phyloP scores from a whole-genome alignment of 1,140 invertebrate species.

The Apocrypta bakeri region DNA sequence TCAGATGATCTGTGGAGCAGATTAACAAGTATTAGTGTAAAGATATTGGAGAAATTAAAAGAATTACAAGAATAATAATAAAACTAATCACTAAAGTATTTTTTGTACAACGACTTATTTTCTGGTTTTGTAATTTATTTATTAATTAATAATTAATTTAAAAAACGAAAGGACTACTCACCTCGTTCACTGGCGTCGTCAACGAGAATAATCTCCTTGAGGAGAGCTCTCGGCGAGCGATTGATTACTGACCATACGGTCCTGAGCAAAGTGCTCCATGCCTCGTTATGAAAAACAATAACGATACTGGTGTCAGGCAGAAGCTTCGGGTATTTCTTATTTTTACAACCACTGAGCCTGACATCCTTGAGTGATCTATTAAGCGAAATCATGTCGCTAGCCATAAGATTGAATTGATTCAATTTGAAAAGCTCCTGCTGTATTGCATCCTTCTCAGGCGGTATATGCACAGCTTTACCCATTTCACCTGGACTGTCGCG shows the following conservation, averaged over 20 bases:
- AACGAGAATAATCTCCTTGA: slow-evolving; percentile 96
- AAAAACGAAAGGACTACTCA: slow-evolving; percentile 68
- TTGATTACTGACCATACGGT: slow-evolving; percentile 98
- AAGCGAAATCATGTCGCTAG: slow-evolving; percentile 97
- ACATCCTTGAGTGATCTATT: slow-evolving; percentile 97
- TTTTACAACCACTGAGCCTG: slow-evolving; percentile 88
- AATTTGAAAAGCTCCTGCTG: slow-evolving; percentile 97
- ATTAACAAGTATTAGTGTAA: not conserved
- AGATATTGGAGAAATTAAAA: not conserved
- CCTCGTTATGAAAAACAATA: slow-evolving; percentile 98
- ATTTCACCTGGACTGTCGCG: slow-evolving; percentile 88
- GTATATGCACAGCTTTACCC: slow-evolving; percentile 90
- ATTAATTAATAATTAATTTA: too few species aligned
- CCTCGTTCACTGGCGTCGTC: slow-evolving; percentile 96
- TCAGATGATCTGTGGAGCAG: slow-evolving; percentile 86
- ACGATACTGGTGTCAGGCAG: slow-evolving; percentile 94
- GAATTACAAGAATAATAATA: too few species aligned
- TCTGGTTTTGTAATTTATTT: too few species aligned
- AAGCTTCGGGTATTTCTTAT: slow-evolving; percentile 83
- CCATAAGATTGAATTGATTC: slow-evolving; percentile 98
- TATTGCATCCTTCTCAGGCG: slow-evolving; percentile 86
- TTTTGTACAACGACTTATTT: too few species aligned
- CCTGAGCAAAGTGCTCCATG: slow-evolving; percentile 95
- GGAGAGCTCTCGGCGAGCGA: slow-evolving; percentile 87
- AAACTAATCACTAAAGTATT: too few species aligned